phyloP scores from a whole-genome alignment of 2,113 vertebrate genomes.

The Calonectris borealis region DNA sequence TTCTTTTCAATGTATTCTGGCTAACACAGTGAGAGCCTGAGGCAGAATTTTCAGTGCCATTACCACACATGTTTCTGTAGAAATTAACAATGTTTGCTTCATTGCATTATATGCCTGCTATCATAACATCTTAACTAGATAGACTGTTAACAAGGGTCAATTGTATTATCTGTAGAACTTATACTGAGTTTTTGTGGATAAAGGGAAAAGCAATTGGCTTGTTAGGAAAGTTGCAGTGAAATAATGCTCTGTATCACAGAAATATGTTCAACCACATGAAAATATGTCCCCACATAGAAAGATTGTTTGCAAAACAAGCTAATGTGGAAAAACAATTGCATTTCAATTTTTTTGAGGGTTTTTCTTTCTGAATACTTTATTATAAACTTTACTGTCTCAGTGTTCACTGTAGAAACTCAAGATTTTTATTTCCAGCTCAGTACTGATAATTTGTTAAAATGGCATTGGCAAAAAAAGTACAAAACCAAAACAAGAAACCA shows the following conservation, averaged over 20 bases:
- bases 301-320: background rate
- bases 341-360: background rate
- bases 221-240: background rate
- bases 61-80: background rate
- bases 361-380: background rate
- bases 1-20: background rate
- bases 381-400: background rate
- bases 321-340: background rate
- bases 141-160: background rate
- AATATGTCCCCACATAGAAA: background rate
- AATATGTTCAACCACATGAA: background rate
- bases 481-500: background rate
- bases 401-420: background rate
- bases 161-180: background rate
- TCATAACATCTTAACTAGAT: background rate
- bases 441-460: background rate
- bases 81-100: background rate
- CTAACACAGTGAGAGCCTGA: background rate
- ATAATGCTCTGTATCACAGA: background rate
- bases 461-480: background rate
- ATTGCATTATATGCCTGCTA: background rate
- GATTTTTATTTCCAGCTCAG: background rate
- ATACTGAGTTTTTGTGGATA: background rate
- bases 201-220: background rate
- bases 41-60: background rate